These are phyloP conservation scores for Carpatolechia fugitivella DNA, from an alignment of 2,888 invertebrate genomes.

Conservation along the genomic window DNA sequence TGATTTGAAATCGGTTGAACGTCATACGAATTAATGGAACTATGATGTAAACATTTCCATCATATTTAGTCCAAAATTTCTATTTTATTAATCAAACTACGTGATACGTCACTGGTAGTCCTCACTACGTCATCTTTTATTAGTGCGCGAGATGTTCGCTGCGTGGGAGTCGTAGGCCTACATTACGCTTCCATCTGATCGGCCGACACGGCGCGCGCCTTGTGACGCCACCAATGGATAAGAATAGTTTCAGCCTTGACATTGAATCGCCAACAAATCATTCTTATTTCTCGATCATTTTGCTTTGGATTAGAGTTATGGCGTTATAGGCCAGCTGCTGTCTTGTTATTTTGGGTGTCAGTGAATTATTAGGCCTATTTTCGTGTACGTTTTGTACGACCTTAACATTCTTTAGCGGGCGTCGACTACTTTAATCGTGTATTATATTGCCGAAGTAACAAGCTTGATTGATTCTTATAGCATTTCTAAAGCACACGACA, in stretches of 20 bases:
- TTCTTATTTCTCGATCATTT: background rate
- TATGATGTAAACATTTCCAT: conserved; percentile 4
- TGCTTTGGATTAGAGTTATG: background rate
- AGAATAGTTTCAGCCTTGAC: conserved; percentile 33
- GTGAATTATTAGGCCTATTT: background rate
- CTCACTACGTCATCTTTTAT: conserved; percentile 17
- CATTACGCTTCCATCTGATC: conserved; percentile 11
- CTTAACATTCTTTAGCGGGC: background rate
- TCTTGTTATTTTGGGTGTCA: background rate
- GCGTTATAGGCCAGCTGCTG: background rate
- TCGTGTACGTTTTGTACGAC: background rate
- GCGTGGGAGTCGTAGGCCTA: conserved; percentile 12
- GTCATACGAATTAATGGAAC: background rate
- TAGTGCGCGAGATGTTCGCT: conserved; percentile 11
- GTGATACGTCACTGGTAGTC: background rate
- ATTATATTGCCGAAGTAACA: background rate
- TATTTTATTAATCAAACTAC: conserved; percentile 8
- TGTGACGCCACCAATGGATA: conserved; percentile 20
- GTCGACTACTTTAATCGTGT: background rate
- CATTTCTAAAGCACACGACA: too few relatives aligned
- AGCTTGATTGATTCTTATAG: background rate
- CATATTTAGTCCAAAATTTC: conserved; percentile 7
- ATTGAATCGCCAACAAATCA: conserved; percentile 24
- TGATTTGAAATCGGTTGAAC: too few relatives aligned
- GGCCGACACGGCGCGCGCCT: background rate